Conservation (phyloP, 2,113 vertebrate genomes). For the Forbesichthys papilliferus region DNA sequence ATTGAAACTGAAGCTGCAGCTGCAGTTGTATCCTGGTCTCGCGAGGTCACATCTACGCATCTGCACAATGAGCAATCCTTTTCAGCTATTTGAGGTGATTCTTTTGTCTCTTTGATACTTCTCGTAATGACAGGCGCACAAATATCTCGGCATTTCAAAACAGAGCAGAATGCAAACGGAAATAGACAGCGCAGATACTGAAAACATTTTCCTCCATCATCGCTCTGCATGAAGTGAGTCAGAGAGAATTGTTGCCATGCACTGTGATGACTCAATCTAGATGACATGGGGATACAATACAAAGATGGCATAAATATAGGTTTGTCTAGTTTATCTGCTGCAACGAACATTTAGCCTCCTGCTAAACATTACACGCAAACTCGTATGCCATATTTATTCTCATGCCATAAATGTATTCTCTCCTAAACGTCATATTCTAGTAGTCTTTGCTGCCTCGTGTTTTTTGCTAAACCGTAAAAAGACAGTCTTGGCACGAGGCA, state of each 20-base stretch:
- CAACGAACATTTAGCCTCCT: not conserved
- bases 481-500: too few relatives aligned
- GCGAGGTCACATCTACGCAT: not conserved
- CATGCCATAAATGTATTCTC: too few relatives aligned
- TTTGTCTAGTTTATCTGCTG: not conserved
- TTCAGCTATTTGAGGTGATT: not conserved
- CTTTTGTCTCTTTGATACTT: not conserved
- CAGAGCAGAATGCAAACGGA: not conserved
- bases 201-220: constrained; percentile 7
- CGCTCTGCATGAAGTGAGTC: constrained; percentile 8
- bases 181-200: constrained; percentile 12
- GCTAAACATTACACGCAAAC: too few relatives aligned
- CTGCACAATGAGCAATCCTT: not conserved
- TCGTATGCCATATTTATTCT: too few relatives aligned
- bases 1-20: too few relatives aligned
- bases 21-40: too few relatives aligned
- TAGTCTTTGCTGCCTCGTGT: too few relatives aligned
- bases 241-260: constrained; percentile 25
- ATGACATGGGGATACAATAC: not conserved
- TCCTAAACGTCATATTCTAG: too few relatives aligned
- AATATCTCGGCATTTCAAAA: not conserved
- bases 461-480: too few relatives aligned
- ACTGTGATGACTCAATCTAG: constrained; percentile 25
- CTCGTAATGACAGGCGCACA: not conserved
- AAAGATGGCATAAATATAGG: not conserved